phyloP scores from a whole-genome alignment of 2,888 invertebrate genomes.

The Eremobia ochroleuca region DNA sequence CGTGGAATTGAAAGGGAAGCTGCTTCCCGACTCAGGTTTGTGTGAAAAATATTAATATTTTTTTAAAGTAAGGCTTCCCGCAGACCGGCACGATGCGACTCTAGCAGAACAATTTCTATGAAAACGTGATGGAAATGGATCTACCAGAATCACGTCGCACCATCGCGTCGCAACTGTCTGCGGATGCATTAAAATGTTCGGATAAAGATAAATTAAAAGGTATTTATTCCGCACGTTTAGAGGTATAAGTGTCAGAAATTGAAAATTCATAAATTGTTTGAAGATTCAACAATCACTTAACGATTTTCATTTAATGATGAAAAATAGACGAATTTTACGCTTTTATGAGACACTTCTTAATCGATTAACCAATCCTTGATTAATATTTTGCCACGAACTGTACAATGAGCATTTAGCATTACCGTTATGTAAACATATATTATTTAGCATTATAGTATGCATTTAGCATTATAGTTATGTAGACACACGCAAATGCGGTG shows the following conservation, averaged over 20 bases:
- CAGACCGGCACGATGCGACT: background rate
- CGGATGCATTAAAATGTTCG: background rate
- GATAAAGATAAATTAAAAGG: background rate
- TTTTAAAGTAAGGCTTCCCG: background rate
- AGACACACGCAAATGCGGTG: background rate
- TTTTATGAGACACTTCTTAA: background rate
- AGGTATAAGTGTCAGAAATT: background rate
- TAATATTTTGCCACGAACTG: too few relatives aligned
- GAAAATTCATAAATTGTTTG: background rate
- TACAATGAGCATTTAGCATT: background rate
- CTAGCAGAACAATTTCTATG: too few relatives aligned
- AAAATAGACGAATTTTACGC: too few relatives aligned
- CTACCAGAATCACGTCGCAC: too few relatives aligned
- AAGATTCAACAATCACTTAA: background rate
- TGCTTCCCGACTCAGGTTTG: slow-evolving; percentile 87
- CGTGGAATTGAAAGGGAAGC: slow-evolving; percentile 86
- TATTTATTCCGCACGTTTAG: background rate
- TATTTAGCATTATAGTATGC: too few relatives aligned
- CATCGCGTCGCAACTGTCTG: too few relatives aligned
- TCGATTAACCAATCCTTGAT: background rate
- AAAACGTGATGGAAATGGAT: too few relatives aligned
- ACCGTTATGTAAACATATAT: too few relatives aligned
- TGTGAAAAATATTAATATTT: slow-evolving; percentile 37
- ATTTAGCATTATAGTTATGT: background rate
- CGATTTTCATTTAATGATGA: background rate